Percentiles rank a stretch among this genome's conserved stretches.
Conservation (phyloP, 2,113 vertebrate species). For the Nyctereutes procyonoides region DNA sequence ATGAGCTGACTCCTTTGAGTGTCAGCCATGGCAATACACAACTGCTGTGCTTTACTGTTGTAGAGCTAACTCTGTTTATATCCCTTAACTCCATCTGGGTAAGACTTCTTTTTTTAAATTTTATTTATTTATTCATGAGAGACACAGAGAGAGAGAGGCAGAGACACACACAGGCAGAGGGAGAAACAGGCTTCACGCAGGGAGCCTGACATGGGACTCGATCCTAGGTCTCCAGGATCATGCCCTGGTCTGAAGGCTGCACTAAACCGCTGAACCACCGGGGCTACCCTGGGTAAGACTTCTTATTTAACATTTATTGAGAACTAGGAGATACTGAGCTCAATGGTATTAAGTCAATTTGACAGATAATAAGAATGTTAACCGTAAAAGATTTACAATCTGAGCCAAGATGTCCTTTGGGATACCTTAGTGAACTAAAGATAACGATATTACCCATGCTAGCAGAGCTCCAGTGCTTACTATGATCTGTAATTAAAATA, state of each 20-base stretch:
- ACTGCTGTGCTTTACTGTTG: background rate
- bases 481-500: background rate
- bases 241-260: too few relatives aligned
- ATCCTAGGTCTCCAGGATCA: too few relatives aligned
- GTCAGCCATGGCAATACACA: background rate
- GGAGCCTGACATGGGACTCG: too few relatives aligned
- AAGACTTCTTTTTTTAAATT: background rate
- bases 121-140: too few relatives aligned
- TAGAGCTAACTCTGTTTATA: background rate
- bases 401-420: background rate
- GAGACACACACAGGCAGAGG: too few relatives aligned
- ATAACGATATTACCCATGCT: background rate
- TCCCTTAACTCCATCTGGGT: background rate
- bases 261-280: too few relatives aligned
- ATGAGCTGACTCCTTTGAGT: background rate
- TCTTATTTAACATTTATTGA: slow-evolving; percentile 31
- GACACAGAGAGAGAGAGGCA: too few relatives aligned
- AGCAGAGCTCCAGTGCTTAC: background rate
- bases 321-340: background rate
- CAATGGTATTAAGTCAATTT: background rate
- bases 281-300: background rate
- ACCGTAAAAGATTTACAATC: background rate
- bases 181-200: too few relatives aligned
- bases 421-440: background rate
- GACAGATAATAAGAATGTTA: background rate